A percentile compares a stretch with the other conserved stretches of the same genome.
These are phyloP conservation scores for Carassius auratus DNA, from an alignment of 2,113 vertebrate genomes.

Conservation along the genomic window DNA sequence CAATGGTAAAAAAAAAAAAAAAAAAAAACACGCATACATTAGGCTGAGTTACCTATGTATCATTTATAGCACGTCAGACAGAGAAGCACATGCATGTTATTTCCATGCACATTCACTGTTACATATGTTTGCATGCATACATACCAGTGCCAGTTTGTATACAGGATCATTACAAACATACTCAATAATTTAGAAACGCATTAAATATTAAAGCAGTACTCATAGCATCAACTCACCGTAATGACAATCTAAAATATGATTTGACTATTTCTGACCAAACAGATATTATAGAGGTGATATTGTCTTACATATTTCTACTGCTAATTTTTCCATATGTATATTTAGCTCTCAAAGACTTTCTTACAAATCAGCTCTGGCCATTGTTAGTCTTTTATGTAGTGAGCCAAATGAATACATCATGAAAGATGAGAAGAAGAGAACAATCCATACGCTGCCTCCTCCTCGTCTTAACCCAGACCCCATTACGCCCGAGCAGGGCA, in stretches of 20 bases:
- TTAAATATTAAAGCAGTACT: neutral
- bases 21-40: neutral
- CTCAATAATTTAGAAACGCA: neutral
- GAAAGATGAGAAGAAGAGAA: slow-evolving; percentile 21
- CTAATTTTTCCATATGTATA: neutral
- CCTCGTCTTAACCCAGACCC: slow-evolving; percentile 8
- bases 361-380: slow-evolving; percentile 22
- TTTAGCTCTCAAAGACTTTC: slow-evolving; percentile 1
- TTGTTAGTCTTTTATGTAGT: slow-evolving; percentile 33
- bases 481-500: slow-evolving; percentile 1
- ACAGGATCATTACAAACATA: neutral
- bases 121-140: neutral
- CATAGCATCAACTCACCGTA: neutral
- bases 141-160: neutral
- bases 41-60: neutral
- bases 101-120: neutral
- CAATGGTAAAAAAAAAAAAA: neutral
- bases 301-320: neutral
- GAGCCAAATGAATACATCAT: slow-evolving; percentile 27
- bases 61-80: neutral
- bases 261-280: neutral
- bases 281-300: neutral
- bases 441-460: slow-evolving; percentile 30
- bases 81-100: neutral
- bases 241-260: neutral